Evolutionary conservation across 2,113 vertebrate genomes (phyloP).

Genomic region (Dromaius novaehollandiae): DNA sequence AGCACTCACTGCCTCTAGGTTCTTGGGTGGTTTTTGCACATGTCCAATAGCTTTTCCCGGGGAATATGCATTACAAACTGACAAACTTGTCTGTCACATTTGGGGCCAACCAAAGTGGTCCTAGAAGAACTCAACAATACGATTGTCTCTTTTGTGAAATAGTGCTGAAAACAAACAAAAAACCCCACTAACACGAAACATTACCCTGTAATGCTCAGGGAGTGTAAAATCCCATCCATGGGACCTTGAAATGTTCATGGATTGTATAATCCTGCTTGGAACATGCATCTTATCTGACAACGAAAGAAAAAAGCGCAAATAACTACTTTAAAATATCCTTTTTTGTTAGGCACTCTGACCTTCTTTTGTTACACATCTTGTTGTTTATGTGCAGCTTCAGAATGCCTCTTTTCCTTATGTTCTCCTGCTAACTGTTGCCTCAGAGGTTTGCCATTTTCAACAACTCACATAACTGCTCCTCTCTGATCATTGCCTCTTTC

Average conservation of each 20-base stretch:
- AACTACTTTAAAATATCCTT: not conserved
- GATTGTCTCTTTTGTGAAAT: not conserved
- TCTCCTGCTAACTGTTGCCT: not conserved
- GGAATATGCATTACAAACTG: not conserved
- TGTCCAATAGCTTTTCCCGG: not conserved
- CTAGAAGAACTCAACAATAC: not conserved
- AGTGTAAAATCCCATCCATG: not conserved
- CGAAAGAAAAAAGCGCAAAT: accelerated
- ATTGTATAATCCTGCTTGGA: not conserved
- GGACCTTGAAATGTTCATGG: not conserved
- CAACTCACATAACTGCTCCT: not conserved
- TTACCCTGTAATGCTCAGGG: not conserved
- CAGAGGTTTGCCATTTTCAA: not conserved
- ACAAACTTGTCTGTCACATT: not conserved
- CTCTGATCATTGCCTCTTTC: not conserved
- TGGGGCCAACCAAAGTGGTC: not conserved
- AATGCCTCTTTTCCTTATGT: not conserved
- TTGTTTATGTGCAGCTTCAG: not conserved
- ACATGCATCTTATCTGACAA: not conserved
- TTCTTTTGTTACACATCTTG: not conserved
- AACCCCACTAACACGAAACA: not conserved
- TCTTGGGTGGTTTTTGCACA: not conserved
- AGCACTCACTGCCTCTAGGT: not conserved
- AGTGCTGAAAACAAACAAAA: not conserved
- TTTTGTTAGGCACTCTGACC: not conserved